Percentiles rank a stretch among this genome's conserved stretches.
These are phyloP conservation scores for Microtus oregoni DNA, from an alignment of 2,113 vertebrate species.

Conservation along the genomic window DNA sequence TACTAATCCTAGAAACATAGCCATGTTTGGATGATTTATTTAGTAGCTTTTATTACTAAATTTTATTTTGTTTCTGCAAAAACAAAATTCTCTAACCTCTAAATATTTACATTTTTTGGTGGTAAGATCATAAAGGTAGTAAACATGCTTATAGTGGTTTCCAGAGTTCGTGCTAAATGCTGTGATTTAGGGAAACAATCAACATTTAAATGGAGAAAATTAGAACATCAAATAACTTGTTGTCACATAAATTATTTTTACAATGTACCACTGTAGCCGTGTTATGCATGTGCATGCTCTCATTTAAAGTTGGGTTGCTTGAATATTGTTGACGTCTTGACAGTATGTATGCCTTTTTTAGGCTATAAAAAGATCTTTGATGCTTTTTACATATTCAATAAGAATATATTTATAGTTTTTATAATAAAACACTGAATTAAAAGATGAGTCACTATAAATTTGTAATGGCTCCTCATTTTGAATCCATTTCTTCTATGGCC, in stretches of 20 bases:
- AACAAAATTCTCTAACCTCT: conserved; percentile 29
- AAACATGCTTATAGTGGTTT: conserved; percentile 62
- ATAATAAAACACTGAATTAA: conserved; percentile 76
- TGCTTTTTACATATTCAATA: conserved; percentile 74
- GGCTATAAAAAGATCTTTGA: conserved; percentile 69
- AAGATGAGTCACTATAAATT: conserved; percentile 75
- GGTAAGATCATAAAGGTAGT: conserved; percentile 59
- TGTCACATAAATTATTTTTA: conserved; percentile 72
- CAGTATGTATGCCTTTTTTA: neutral
- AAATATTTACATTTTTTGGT: conserved; percentile 56
- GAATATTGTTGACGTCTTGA: conserved; percentile 73
- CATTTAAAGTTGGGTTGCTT: conserved; percentile 75
- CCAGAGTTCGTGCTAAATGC: conserved; percentile 63
- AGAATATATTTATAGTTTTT: conserved; percentile 63
- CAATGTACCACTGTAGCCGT: conserved; percentile 56
- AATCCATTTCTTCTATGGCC: conserved; percentile 28
- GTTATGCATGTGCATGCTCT: conserved; percentile 61
- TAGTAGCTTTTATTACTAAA: conserved; percentile 2
- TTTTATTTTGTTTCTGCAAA: conserved; percentile 53
- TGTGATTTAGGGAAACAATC: conserved; percentile 80
- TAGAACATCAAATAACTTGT: conserved; percentile 76
- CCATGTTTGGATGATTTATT: neutral
- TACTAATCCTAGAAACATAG: neutral
- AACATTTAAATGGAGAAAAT: conserved; percentile 78
- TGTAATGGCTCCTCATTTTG: conserved; percentile 47